These are phyloP conservation scores for Arizona elegans DNA, from an alignment of 2,113 vertebrate species.

Conservation along the genomic window DNA sequence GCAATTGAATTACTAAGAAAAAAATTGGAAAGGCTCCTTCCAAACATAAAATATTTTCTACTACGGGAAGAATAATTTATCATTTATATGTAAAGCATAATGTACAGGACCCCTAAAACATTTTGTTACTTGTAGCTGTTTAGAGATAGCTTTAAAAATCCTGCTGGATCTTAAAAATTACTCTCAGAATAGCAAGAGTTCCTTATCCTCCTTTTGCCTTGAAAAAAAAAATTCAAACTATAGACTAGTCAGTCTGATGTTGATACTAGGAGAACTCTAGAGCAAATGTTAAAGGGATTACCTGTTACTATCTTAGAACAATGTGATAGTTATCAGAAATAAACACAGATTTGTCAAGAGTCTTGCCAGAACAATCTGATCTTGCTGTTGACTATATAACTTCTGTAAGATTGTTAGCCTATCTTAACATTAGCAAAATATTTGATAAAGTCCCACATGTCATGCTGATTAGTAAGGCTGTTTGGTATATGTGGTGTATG, in stretches of 20 bases:
- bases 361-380: background rate
- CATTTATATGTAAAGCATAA: background rate
- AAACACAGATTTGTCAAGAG: background rate
- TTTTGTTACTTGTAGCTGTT: background rate
- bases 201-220: background rate
- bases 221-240: background rate
- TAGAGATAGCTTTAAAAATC: background rate
- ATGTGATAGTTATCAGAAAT: background rate
- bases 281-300: background rate
- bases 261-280: background rate
- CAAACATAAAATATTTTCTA: background rate
- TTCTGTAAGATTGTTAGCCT: background rate
- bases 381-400: background rate
- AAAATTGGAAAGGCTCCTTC: background rate
- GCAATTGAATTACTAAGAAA: background rate
- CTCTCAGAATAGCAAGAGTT: background rate
- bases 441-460: background rate
- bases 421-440: background rate
- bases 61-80: background rate
- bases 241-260: background rate
- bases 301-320: background rate
- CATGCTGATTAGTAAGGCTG: background rate
- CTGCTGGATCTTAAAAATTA: background rate
- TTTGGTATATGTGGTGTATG: background rate
- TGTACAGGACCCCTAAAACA: background rate